phyloP scores from a whole-genome alignment of 2,113 vertebrate genomes.

The Leptocoma aspasia region DNA sequence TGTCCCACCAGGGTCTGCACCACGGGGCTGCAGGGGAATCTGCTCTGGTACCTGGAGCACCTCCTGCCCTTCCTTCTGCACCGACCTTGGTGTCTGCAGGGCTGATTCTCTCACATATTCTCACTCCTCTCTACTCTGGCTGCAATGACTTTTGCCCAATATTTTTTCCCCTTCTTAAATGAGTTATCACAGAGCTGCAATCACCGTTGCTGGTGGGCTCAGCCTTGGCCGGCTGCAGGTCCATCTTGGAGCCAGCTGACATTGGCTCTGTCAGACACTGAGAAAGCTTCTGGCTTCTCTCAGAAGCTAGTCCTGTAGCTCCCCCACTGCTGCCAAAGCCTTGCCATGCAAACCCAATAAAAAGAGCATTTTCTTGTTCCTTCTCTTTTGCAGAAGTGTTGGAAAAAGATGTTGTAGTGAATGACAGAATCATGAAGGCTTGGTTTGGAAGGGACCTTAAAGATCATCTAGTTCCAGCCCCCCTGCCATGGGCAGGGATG shows the following conservation, averaged over 20 bases:
- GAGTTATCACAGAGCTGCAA: background rate
- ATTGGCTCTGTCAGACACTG: background rate
- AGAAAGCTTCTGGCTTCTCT: background rate
- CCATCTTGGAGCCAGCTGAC: background rate
- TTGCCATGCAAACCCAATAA: background rate
- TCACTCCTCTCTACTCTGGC: background rate
- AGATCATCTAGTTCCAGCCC: background rate
- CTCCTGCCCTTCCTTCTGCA: background rate
- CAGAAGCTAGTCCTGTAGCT: background rate
- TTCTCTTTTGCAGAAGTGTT: background rate
- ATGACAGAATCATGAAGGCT: background rate
- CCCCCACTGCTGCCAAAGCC: background rate
- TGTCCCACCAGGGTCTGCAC: background rate
- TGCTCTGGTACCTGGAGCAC: background rate
- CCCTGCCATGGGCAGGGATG: background rate
- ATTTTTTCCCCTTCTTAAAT: background rate
- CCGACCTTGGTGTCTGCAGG: background rate
- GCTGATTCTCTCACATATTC: background rate
- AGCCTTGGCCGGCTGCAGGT: background rate
- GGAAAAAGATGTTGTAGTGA: background rate
- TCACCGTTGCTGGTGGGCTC: fast-evolving
- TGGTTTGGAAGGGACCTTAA: background rate
- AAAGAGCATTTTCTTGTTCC: background rate
- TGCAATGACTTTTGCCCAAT: background rate
- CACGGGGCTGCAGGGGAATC: background rate